Conservation (phyloP, 2,113 vertebrate species). For the Tylochromis polylepis region DNA sequence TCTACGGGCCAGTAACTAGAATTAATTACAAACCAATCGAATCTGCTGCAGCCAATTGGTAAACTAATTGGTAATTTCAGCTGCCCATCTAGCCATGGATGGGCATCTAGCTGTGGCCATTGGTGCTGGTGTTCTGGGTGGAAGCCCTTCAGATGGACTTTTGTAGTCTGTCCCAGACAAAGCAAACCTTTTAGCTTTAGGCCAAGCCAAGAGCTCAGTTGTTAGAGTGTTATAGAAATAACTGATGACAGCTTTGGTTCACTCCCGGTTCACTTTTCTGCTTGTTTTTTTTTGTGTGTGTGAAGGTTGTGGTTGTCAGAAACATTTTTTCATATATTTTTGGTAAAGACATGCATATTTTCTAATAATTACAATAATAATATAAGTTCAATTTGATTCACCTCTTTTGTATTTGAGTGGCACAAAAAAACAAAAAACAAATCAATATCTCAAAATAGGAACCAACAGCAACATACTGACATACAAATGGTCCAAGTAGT, state of each 20-base stretch:
- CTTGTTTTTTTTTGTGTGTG: neutral
- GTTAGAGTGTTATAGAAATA: neutral
- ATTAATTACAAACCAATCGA: constrained; percentile 94
- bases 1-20: constrained; percentile 83
- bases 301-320: neutral
- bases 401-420: too few species aligned
- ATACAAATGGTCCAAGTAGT: neutral
- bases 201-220: constrained; percentile 20
- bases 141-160: constrained; percentile 75
- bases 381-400: neutral
- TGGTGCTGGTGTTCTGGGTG: constrained; percentile 62
- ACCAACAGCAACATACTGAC: neutral
- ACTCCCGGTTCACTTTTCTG: neutral
- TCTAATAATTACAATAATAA: neutral
- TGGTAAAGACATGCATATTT: neutral
- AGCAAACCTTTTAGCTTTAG: constrained; percentile 70
- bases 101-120: constrained; percentile 70
- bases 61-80: constrained; percentile 98
- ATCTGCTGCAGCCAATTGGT: constrained; percentile 89
- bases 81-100: constrained; percentile 74
- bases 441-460: neutral
- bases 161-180: constrained; percentile 65
- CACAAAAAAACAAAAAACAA: neutral
- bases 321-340: neutral
- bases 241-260: neutral